These are phyloP conservation scores for Burhinus bistriatus DNA, from an alignment of 2,113 vertebrate species.

Conservation along the genomic window DNA sequence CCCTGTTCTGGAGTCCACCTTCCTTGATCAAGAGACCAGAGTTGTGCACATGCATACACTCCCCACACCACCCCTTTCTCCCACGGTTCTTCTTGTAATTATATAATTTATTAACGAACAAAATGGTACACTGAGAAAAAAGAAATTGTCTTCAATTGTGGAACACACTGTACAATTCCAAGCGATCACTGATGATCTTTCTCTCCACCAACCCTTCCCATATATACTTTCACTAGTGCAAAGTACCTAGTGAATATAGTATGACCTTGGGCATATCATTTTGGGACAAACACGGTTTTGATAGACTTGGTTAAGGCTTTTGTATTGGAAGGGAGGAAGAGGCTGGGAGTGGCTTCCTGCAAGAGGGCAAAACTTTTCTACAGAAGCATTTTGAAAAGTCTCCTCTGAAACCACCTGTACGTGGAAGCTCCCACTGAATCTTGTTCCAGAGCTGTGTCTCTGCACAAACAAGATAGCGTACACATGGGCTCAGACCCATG, in stretches of 20 bases:
- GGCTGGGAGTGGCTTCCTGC: background rate
- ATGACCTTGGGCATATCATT: background rate
- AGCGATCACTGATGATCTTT: background rate
- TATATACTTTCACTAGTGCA: background rate
- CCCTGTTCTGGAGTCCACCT: background rate
- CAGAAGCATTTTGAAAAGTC: background rate
- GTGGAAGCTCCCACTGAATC: background rate
- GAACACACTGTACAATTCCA: background rate
- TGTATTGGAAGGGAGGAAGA: background rate
- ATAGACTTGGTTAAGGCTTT: background rate
- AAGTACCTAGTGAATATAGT: background rate
- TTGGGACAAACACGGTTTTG: background rate
- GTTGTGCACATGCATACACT: rapidly evolving
- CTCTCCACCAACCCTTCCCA: background rate
- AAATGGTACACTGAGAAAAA: background rate
- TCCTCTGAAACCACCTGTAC: background rate
- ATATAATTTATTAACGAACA: background rate
- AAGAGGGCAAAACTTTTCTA: background rate
- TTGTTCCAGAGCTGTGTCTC: background rate
- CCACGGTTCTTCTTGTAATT: background rate
- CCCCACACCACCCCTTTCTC: background rate
- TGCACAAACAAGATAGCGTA: background rate
- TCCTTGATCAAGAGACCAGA: background rate
- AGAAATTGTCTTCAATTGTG: background rate
- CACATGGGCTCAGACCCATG: background rate